Evolutionary conservation across 2,113 vertebrate genomes (phyloP).

Genomic region (Scomber colias): DNA sequence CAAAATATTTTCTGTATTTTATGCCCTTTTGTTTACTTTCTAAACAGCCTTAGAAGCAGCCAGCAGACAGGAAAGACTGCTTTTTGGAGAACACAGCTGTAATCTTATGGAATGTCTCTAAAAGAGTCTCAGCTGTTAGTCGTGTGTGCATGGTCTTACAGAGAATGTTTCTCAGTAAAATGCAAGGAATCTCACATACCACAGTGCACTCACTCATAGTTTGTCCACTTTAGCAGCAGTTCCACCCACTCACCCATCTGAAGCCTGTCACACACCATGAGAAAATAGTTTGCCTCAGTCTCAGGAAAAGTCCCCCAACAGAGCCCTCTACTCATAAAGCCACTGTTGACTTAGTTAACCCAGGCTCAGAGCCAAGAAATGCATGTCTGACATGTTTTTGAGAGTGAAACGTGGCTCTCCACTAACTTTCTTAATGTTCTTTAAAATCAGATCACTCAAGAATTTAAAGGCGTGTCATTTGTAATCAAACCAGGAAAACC

Average conservation of each 20-base stretch:
- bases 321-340: conserved; percentile 10
- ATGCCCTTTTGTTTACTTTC: too few species aligned
- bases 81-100: too few species aligned
- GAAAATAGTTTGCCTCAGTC: background rate
- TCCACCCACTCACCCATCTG: background rate
- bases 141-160: background rate
- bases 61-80: too few species aligned
- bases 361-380: background rate
- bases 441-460: too few species aligned
- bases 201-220: conserved; percentile 49
- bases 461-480: too few species aligned
- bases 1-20: too few species aligned
- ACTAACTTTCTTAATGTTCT: background rate
- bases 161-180: conserved; percentile 16
- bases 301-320: background rate
- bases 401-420: background rate
- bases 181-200: conserved; percentile 26
- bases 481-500: too few species aligned
- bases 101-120: background rate
- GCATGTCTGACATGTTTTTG: conserved; percentile 1
- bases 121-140: background rate
- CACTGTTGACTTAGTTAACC: conserved; percentile 32
- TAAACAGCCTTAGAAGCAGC: too few species aligned
- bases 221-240: background rate
- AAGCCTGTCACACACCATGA: background rate